Percentiles rank a stretch among this genome's conserved stretches.
These are phyloP conservation scores for Amphimedon queenslandica DNA, from an alignment of 37 sponge, comb jelly and placozoan species.

Conservation along the genomic window DNA sequence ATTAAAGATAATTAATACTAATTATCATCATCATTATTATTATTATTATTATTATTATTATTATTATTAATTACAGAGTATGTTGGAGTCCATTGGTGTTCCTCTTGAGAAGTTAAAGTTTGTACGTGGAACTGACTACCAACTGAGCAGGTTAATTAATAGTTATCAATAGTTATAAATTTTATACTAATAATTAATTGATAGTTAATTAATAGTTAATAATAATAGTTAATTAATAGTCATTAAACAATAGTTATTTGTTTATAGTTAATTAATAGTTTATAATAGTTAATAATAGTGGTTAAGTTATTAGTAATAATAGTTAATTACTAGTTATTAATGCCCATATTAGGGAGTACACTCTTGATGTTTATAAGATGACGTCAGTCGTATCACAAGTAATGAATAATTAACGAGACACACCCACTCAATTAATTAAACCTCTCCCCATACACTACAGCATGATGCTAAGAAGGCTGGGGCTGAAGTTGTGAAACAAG, in stretches of 20 bases:
- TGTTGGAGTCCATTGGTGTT: slow-evolving; percentile 89
- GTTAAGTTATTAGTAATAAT: too few species aligned
- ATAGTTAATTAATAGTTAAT: too few species aligned
- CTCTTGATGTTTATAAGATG: slow-evolving; percentile 94
- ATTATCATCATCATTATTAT: neutral
- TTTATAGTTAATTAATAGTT: neutral
- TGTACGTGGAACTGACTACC: slow-evolving; percentile 88
- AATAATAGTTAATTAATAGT: too few species aligned
- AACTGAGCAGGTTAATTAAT: slow-evolving; percentile 62
- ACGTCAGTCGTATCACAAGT: slow-evolving; percentile 83
- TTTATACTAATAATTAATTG: neutral
- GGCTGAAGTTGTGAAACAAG: slow-evolving; percentile 97
- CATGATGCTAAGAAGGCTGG: slow-evolving; percentile 99
- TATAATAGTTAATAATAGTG: neutral
- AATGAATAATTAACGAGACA: too few species aligned
- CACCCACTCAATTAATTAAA: too few species aligned
- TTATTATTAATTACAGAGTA: slow-evolving; percentile 37
- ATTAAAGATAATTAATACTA: neutral
- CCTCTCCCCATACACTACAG: too few species aligned
- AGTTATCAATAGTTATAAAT: too few species aligned
- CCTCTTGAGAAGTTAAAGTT: slow-evolving; percentile 89
- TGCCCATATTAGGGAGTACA: slow-evolving; percentile 68
- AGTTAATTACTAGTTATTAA: slow-evolving; percentile 17
- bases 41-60: neutral
- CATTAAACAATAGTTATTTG: neutral